Conservation (phyloP, 2,797 vertebrate species). For the Eulemur coronatus region DNA sequence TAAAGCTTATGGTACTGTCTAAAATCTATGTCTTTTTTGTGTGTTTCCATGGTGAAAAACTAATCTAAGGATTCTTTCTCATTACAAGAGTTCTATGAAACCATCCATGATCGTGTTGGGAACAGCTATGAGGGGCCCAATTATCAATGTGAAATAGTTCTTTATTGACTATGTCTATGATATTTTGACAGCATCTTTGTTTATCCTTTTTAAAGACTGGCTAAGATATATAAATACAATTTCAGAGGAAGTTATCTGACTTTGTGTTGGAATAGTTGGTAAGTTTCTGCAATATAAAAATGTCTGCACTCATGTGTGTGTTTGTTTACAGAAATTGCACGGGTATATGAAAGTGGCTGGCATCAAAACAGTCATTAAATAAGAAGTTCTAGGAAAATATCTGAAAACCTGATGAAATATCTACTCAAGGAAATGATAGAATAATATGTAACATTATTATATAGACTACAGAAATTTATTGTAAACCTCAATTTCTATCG, state of each 20-base stretch:
- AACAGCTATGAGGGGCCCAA: not conserved
- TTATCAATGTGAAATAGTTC: not conserved
- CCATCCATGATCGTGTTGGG: not conserved
- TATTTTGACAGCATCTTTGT: not conserved
- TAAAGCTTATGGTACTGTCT: not conserved
- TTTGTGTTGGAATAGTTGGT: not conserved
- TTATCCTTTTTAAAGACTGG: not conserved
- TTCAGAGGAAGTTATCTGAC: not conserved
- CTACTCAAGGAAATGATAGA: not conserved
- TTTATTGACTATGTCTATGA: not conserved
- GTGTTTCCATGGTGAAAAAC: not conserved
- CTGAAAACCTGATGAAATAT: not conserved
- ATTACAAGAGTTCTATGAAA: not conserved
- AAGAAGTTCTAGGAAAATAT: not conserved
- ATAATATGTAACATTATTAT: not conserved
- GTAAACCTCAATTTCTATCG: not conserved
- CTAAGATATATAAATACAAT: not conserved
- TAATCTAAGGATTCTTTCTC: not conserved
- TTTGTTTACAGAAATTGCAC: not conserved
- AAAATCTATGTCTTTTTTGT: not conserved
- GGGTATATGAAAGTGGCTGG: not conserved
- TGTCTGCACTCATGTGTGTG: not conserved
- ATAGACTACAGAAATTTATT: not conserved
- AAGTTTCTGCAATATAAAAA: not conserved
- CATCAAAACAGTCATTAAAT: not conserved